Conservation (phyloP, 2,113 vertebrate species). For the Brienomyrus longianalis region DNA sequence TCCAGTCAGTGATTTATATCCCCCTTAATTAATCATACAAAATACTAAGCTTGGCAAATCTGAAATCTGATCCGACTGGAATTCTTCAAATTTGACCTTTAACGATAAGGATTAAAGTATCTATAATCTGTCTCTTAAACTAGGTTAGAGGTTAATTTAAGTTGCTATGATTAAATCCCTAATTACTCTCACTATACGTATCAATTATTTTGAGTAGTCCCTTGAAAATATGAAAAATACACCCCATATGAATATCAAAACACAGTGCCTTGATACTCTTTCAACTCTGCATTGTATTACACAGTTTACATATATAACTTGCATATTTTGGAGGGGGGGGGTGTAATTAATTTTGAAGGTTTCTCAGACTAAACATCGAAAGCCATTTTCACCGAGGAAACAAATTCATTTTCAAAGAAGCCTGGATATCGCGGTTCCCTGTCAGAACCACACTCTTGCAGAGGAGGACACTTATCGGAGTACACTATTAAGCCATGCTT, state of each 20-base stretch:
- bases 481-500: neutral
- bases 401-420: slow-evolving; percentile 11
- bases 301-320: neutral
- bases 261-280: neutral
- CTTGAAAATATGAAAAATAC: neutral
- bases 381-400: neutral
- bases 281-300: neutral
- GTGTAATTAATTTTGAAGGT: neutral
- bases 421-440: neutral
- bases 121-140: slow-evolving; percentile 24
- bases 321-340: neutral
- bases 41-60: neutral
- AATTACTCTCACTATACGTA: neutral
- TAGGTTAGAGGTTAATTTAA: slow-evolving; percentile 18
- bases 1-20: neutral
- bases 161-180: slow-evolving; percentile 6
- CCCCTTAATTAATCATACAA: neutral
- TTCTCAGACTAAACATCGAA: neutral
- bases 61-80: neutral
- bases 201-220: neutral
- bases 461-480: neutral
- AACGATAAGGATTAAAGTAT: slow-evolving; percentile 5
- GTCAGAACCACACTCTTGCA: neutral
- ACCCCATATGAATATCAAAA: neutral
- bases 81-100: slow-evolving; percentile 5